These are phyloP conservation scores for Tychaedon coryphoeus DNA, from an alignment of 2,113 vertebrate species.

Conservation along the genomic window DNA sequence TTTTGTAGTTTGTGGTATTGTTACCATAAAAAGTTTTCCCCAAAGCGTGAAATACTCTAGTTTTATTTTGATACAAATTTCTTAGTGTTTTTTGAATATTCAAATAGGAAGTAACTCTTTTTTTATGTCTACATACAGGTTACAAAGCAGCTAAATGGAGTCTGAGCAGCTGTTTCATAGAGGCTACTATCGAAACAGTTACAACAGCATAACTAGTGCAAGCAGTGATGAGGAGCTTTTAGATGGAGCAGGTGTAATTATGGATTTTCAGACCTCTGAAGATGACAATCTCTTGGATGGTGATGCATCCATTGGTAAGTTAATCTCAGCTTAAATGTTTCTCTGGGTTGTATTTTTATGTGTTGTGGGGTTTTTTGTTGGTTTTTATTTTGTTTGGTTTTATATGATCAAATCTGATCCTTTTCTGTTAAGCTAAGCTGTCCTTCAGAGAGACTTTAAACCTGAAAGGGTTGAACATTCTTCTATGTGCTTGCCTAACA, in stretches of 20 bases:
- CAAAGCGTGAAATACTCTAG: background rate
- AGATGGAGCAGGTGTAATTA: conserved; percentile 93
- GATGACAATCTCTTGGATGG: conserved; percentile 97
- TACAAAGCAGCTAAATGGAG: conserved; percentile 93
- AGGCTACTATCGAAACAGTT: conserved; percentile 95
- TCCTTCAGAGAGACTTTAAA: background rate
- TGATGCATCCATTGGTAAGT: conserved; percentile 90
- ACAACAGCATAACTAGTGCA: conserved; percentile 97
- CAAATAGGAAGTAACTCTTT: background rate
- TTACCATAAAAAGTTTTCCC: background rate
- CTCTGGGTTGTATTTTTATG: background rate
- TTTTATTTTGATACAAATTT: background rate
- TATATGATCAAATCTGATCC: background rate
- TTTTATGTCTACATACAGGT: conserved; percentile 62
- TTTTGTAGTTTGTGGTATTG: background rate
- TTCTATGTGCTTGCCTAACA: background rate
- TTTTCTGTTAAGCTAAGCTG: background rate
- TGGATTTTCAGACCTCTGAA: conserved; percentile 99
- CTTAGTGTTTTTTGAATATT: background rate
- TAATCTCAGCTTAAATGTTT: background rate
- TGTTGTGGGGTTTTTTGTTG: fast-evolving
- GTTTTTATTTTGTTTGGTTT: background rate
- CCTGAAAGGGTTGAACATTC: background rate
- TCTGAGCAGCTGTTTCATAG: conserved; percentile 98
- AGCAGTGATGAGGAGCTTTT: conserved; percentile 98